These are phyloP conservation scores for Pachymerium ferrugineum DNA, from an alignment of 2,888 invertebrate species.

Conservation along the genomic window DNA sequence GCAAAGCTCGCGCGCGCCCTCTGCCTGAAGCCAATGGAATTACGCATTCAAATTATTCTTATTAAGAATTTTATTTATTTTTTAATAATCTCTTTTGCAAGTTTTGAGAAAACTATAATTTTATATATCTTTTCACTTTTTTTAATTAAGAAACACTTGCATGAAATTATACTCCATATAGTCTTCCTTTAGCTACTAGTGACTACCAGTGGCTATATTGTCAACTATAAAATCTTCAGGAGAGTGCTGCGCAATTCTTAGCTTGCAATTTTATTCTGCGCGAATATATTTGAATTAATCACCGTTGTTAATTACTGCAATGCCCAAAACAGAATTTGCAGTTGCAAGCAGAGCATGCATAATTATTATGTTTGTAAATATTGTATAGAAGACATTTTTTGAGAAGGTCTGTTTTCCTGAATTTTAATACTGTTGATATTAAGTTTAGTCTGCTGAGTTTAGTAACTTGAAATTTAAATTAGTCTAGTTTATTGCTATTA, in stretches of 20 bases:
- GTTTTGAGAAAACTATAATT: too few species aligned
- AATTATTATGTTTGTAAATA: constrained; percentile 16
- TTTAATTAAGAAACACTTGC: too few species aligned
- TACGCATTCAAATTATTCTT: background rate
- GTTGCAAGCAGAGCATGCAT: constrained; percentile 9
- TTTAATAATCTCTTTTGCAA: too few species aligned
- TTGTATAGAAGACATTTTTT: too few species aligned
- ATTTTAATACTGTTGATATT: too few species aligned
- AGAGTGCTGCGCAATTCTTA: background rate
- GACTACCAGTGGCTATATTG: background rate
- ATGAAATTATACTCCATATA: background rate
- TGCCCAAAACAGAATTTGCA: constrained; percentile 18
- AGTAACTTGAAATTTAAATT: too few species aligned
- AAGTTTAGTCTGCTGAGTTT: too few species aligned
- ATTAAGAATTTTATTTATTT: background rate
- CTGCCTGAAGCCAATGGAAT: background rate
- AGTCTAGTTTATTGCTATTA: background rate
- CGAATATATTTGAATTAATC: background rate
- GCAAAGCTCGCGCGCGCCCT: constrained; percentile 6
- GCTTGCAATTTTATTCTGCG: background rate
- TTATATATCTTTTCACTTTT: too few species aligned
- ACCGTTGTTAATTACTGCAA: background rate
- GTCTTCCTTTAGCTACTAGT: background rate
- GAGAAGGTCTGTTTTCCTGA: background rate
- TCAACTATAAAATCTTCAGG: background rate